phyloP scores from a whole-genome alignment of 2,113 vertebrate genomes.

The Centropus bengalensis region DNA sequence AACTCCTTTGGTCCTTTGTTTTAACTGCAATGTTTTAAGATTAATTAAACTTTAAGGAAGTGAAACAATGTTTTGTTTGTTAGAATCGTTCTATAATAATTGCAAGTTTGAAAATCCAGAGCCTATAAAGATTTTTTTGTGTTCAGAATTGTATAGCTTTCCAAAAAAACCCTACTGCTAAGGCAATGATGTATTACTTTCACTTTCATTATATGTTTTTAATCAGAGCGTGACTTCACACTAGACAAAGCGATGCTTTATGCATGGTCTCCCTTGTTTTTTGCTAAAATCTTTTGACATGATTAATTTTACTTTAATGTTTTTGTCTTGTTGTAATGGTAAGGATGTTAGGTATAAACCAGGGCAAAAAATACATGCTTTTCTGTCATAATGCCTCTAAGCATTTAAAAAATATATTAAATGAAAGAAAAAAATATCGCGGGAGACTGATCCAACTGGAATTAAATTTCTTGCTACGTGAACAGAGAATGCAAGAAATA shows the following conservation, averaged over 20 bases:
- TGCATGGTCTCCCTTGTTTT: conserved; percentile 93
- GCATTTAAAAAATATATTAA: conserved; percentile 80
- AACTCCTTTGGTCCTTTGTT: background rate
- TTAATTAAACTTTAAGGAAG: conserved; percentile 56
- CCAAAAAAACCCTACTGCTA: conserved; percentile 83
- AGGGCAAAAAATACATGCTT: conserved; percentile 78
- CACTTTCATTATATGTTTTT: conserved; percentile 99
- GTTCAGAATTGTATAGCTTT: conserved; percentile 73
- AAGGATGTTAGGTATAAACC: conserved; percentile 83
- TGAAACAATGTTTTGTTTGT: conserved; percentile 51
- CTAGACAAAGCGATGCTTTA: conserved; percentile 91
- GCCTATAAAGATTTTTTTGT: conserved; percentile 71
- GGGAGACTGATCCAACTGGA: conserved; percentile 76
- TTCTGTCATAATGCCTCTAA: conserved; percentile 78
- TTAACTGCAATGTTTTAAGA: background rate
- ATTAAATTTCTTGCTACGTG: conserved; percentile 83
- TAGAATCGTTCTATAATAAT: conserved; percentile 58
- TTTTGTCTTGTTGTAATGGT: conserved; percentile 87
- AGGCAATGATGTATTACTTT: conserved; percentile 99
- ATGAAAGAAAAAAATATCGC: conserved; percentile 77
- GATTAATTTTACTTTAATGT: conserved; percentile 96
- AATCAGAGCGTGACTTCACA: conserved; percentile 99
- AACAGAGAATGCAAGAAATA: conserved; percentile 78
- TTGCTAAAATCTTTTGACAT: conserved; percentile 95
- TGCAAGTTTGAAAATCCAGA: conserved; percentile 66